Evolutionary conservation across 2,888 invertebrate species (phyloP).

Genomic region (Calephelis perditalis): DNA sequence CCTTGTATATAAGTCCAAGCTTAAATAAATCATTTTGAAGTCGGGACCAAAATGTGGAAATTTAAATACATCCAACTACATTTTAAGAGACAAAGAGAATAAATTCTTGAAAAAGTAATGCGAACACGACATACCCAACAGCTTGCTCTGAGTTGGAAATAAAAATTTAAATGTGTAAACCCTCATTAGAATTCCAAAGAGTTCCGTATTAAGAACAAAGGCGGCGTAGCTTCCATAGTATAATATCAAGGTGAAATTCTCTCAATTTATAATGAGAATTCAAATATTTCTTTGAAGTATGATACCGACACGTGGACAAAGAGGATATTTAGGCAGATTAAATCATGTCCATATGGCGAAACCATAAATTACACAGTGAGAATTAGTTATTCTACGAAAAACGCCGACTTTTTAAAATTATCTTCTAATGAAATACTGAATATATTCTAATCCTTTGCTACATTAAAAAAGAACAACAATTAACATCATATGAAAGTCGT

Average conservation of each 20-base stretch:
- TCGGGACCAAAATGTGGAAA: no score
- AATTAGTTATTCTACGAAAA: no score
- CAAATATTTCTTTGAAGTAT: conserved; percentile 38
- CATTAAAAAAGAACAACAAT: no score
- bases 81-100: neutral
- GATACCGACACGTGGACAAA: conserved; percentile 24
- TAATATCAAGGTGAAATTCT: conserved; percentile 34
- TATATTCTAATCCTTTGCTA: no score
- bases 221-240: conserved; percentile 32
- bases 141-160: neutral
- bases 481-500: no score
- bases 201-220: conserved; percentile 36
- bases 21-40: no score
- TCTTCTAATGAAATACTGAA: no score
- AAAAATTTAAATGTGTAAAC: conserved; percentile 18
- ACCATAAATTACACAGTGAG: neutral
- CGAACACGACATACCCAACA: conserved; percentile 9
- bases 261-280: conserved; percentile 33
- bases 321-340: conserved; percentile 13
- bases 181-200: conserved; percentile 37
- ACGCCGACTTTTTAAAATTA: no score
- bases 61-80: neutral
- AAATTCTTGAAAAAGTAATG: conserved; percentile 8
- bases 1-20: no score
- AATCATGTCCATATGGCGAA: neutral